phyloP scores from a whole-genome alignment of 2,797 vertebrate species.

The Pogonophryne albipinna region DNA sequence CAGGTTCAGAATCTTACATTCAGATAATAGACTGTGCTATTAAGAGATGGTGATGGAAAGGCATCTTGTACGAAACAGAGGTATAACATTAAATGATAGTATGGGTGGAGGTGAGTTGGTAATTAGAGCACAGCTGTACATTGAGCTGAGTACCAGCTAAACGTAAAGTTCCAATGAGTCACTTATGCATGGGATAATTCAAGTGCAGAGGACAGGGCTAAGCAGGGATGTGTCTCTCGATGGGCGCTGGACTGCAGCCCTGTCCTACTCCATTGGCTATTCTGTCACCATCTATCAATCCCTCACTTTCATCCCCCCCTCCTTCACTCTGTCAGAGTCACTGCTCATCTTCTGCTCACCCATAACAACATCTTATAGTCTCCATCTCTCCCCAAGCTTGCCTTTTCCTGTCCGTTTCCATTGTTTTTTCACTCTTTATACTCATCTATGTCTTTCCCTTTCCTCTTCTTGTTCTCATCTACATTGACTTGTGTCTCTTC shows the following conservation, averaged over 20 bases:
- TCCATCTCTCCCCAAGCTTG: conserved; percentile 12
- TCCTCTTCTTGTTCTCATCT: conserved; percentile 15
- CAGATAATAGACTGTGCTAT: neutral
- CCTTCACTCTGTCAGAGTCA: conserved; percentile 59
- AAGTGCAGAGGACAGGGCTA: conserved; percentile 31
- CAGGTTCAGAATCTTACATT: neutral
- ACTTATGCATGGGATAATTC: conserved; percentile 40
- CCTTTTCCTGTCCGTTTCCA: conserved; percentile 32
- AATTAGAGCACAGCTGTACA: conserved; percentile 11
- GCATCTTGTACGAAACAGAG: neutral
- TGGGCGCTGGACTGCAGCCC: conserved; percentile 41
- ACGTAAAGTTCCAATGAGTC: conserved; percentile 19
- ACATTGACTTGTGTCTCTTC: conserved; percentile 22
- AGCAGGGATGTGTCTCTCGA: conserved; percentile 30
- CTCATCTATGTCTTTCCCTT: conserved; percentile 1
- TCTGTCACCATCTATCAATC: conserved; percentile 74
- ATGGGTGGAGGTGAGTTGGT: conserved; percentile 7
- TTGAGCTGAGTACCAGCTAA: neutral
- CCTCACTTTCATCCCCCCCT: conserved; percentile 46
- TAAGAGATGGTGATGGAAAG: neutral
- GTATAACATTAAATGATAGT: conserved; percentile 1
- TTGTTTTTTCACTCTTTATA: conserved; percentile 7
- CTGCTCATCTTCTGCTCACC: conserved; percentile 60
- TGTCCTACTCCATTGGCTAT: conserved; percentile 49
- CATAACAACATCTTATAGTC: conserved; percentile 12